Conservation (phyloP, 2,888 invertebrate species). For the Andrena bicolor region DNA sequence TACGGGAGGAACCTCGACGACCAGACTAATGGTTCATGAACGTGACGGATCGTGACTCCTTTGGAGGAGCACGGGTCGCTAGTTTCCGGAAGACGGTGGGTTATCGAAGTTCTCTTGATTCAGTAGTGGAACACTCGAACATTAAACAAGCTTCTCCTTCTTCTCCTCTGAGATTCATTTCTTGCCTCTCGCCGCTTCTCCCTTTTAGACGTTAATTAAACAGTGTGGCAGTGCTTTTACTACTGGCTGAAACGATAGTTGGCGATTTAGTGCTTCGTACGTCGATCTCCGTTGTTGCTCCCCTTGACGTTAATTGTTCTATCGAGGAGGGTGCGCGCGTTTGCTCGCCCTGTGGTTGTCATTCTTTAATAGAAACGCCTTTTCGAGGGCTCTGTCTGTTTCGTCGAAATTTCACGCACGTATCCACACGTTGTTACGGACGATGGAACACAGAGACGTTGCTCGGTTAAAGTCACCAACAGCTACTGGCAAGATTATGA, state of each 20-base stretch:
- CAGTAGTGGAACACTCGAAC: slow-evolving; percentile 26
- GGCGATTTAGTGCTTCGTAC: neutral
- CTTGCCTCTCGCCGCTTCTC: too few species aligned
- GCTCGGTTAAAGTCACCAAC: slow-evolving; percentile 79
- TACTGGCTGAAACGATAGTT: neutral
- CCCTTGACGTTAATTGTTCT: slow-evolving; percentile 40
- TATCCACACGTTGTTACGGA: slow-evolving; percentile 75
- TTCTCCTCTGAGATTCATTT: too few species aligned
- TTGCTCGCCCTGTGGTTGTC: slow-evolving; percentile 51
- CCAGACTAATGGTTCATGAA: slow-evolving; percentile 79
- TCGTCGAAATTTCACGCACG: slow-evolving; percentile 75
- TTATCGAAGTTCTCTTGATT: slow-evolving; percentile 48
- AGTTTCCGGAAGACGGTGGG: slow-evolving; percentile 74
- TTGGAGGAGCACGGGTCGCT: slow-evolving; percentile 75
- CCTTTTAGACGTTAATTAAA: too few species aligned
- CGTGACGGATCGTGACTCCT: slow-evolving; percentile 75
- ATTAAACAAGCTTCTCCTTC: neutral
- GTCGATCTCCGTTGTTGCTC: neutral
- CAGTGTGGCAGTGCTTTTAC: too few species aligned
- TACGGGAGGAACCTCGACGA: slow-evolving; percentile 40
- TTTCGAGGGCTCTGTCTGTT: slow-evolving; percentile 63
- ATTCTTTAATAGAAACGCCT: slow-evolving; percentile 67
- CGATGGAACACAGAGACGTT: slow-evolving; percentile 64
- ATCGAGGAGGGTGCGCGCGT: slow-evolving; percentile 18
- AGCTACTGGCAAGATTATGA: slow-evolving; percentile 80